Evolutionary conservation across 2,797 vertebrate species (phyloP), one percentile per base, ranked within the genome.

Genomic region (Sebastes flavidus): DNA sequence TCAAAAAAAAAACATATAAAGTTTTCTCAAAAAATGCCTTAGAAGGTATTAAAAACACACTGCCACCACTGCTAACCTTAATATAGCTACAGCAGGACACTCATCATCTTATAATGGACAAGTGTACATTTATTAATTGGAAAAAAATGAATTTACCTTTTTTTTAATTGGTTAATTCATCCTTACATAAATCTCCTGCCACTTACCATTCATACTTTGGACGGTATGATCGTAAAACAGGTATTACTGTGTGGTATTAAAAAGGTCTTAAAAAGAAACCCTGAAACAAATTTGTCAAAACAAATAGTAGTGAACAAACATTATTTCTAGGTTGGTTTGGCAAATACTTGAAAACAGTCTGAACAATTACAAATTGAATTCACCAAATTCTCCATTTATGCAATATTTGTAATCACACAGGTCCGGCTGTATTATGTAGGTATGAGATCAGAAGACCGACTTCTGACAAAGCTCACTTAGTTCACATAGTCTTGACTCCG

Each of bases 381-480:
- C 9, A 58, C 11, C 3, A 29, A 76, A 76, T 10, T 36, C 10
- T 72, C 36, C 5, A 46, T 71, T 69, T 7, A 29, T 75, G 8
- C 13, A 22, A 36, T 49, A 22, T 70, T 52, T 72, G 16, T 8
- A 7, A 83, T 70, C 4, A 3, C 52, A 65, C 22, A 34, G 12
- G 5, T 18, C 49, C 2, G 2, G 3, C 24, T 30, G 6, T 32
- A 22, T 78, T 56, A 38, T 61, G 20, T 6, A 22, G 4, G 34
- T 56, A 14, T 78, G 22, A 72, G 54, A 36, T 66, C 34, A 66
- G n/a, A 77, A 29, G 62, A 73, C 36, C 2, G 34, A 42, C 38
- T 42, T 42, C 69, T 68, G 76, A 80, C 75, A 79, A 72, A 79
- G 62, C 84, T 76, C 72, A 80, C 36, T 81, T 61, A 36, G 8